These are phyloP conservation scores for Drosophila busckii DNA, from an alignment of 1,140 invertebrate genomes.

Conservation along the genomic window DNA sequence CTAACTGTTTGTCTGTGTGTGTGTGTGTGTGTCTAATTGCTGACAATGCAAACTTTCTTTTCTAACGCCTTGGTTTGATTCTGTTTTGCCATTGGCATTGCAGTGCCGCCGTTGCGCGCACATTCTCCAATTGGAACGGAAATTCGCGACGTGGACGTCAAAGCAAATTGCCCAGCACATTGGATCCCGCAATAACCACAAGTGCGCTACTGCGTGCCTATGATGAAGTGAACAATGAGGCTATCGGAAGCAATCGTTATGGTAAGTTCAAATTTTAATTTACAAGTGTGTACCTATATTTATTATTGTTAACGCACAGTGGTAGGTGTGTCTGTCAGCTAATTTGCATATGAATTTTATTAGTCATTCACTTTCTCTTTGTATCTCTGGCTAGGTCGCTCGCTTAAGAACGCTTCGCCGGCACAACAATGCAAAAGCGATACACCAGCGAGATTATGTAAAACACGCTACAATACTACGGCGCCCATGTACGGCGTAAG, in stretches of 20 bases:
- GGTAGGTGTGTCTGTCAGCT: no score
- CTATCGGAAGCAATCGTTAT: slow-evolving; percentile 70
- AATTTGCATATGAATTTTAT: no score
- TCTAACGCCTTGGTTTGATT: slow-evolving; percentile 48
- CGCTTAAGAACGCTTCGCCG: slow-evolving; percentile 57
- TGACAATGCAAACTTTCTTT: slow-evolving; percentile 54
- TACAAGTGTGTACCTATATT: no score
- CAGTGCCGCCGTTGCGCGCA: slow-evolving; percentile 84
- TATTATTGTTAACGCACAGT: no score
- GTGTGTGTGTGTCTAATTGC: slow-evolving; percentile 57
- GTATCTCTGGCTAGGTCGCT: slow-evolving; percentile 57
- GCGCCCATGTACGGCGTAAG: slow-evolving; percentile 96
- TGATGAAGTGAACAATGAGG: slow-evolving; percentile 80
- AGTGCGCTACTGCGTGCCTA: slow-evolving; percentile 84
- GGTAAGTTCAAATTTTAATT: slow-evolving; percentile 66
- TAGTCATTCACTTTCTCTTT: slow-evolving; percentile 17
- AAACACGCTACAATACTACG: slow-evolving; percentile 93
- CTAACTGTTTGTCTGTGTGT: slow-evolving; percentile 77
- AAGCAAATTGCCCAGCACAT: slow-evolving; percentile 80
- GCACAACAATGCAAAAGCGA: slow-evolving; percentile 80
- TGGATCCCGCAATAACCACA: slow-evolving; percentile 86
- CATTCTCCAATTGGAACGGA: slow-evolving; percentile 80
- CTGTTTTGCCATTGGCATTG: slow-evolving; percentile 55
- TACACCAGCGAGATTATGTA: slow-evolving; percentile 88
- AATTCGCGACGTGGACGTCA: slow-evolving; percentile 76